Base-by-base conservation (phyloP, 35 echinoderm and acorn worm species). In the Stichopus chloronotus region DNA sequence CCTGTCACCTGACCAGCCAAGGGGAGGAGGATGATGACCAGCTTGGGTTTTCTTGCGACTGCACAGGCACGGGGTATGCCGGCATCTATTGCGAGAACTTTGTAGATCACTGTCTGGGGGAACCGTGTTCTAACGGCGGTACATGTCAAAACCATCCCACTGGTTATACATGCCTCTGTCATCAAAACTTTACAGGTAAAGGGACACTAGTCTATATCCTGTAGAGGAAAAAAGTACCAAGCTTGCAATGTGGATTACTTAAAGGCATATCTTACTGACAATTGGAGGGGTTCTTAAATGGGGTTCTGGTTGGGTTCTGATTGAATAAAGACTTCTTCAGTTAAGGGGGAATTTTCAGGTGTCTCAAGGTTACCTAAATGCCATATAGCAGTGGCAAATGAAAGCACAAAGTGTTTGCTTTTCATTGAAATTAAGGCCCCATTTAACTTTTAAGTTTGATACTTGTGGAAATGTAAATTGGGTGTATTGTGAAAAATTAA, bases 181-280 rank as follows among this genome's bases (percentile, higher is more conserved):
- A 30, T 8, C 61, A 59, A 17, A 89, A 52, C 13, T 89, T 89
- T 10, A 89, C 87, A 89, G 87, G 87, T 89, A 89, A 89, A 83
- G 78, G 52, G 53, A 25, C 3, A 77, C 9, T 78, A 25, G 72
- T 13, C n/a, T 71, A 13, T 4, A 71, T n/a, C 65, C 11, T n/a
- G 65, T 13, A 71, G 65, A 13, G 11, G 65, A 2, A 71, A 71
- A 71, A 71, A n/a, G n/a, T 71, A 13, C 65, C 11, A n/a, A 13
- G n/a, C 65, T 71, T n/a, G 11, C 65, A 11, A 13, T 71, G 11
- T 71, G 11, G 11, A 13, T 71, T 11, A 71, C 30, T 43, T 43
- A 71, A 71, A 11, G 11, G 65, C 11, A 13, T 71, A n/a, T 71
- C n/a, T 71, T 11, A n/a, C 65, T 71, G 65, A 71, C 65, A 71